These are phyloP conservation scores for Chaetorhynchus papuensis DNA, from an alignment of 2,113 vertebrate species.

Conservation along the genomic window DNA sequence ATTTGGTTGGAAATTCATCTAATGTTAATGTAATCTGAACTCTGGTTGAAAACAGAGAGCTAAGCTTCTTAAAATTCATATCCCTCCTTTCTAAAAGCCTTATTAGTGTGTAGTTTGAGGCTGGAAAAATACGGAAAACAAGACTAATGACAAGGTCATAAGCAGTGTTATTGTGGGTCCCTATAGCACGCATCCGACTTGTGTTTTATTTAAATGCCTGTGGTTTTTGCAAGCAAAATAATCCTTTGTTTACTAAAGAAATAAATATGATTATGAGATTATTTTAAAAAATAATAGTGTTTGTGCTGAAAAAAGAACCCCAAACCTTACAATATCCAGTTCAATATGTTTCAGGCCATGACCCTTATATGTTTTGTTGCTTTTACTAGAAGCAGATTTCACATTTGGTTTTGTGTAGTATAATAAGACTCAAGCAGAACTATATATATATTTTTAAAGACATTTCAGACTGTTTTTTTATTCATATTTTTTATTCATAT, in stretches of 20 bases:
- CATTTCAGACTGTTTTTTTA: not conserved
- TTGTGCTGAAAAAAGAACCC: not conserved
- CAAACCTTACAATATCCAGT: slow-evolving; percentile 21
- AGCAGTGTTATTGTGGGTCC: slow-evolving; percentile 46
- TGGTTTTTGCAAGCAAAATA: slow-evolving; percentile 42
- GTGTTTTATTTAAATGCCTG: slow-evolving; percentile 48
- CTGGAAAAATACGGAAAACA: slow-evolving; percentile 36
- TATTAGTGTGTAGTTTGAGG: slow-evolving; percentile 59
- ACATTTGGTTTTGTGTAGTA: not conserved
- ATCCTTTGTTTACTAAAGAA: slow-evolving; percentile 50
- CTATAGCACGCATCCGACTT: slow-evolving; percentile 12
- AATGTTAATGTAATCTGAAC: slow-evolving; percentile 55
- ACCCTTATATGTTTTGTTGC: not conserved
- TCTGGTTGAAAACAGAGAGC: slow-evolving; percentile 40
- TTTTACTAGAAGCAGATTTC: slow-evolving; percentile 5
- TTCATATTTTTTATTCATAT: no score
- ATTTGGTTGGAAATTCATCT: slow-evolving; percentile 49
- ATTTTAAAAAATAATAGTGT: slow-evolving; percentile 54
- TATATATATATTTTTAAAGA: not conserved
- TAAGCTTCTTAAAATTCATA: slow-evolving; percentile 67
- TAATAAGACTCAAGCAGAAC: not conserved
- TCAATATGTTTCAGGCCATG: slow-evolving; percentile 16
- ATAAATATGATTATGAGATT: slow-evolving; percentile 39
- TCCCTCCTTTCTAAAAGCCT: slow-evolving; percentile 58
- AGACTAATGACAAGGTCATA: slow-evolving; percentile 64